These are phyloP conservation scores for Pyrgus malvae DNA, from an alignment of 2,888 invertebrate species.

Conservation along the genomic window DNA sequence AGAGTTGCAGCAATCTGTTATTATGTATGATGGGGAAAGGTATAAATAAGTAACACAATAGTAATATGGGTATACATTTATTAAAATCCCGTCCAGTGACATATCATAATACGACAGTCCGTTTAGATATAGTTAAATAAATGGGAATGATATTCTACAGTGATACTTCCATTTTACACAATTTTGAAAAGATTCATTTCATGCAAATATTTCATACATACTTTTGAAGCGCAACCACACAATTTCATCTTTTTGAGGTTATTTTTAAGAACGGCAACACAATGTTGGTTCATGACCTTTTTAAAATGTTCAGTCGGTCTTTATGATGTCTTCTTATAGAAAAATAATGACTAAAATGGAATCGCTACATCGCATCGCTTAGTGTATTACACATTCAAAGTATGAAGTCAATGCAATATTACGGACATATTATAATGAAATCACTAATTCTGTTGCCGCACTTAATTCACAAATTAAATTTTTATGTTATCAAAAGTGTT, in stretches of 20 bases:
- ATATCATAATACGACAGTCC: constrained; percentile 44
- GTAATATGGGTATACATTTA: constrained; percentile 57
- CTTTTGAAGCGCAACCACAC: constrained; percentile 23
- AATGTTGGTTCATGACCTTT: too few relatives aligned
- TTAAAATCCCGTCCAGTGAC: constrained; percentile 55
- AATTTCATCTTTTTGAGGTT: neutral
- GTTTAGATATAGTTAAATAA: constrained; percentile 37
- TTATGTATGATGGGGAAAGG: neutral
- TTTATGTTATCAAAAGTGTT: constrained; percentile 11
- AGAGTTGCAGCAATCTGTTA: too few relatives aligned
- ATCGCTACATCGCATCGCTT: too few relatives aligned
- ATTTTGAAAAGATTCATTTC: constrained; percentile 12
- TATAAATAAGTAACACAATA: neutral
- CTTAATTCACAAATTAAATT: neutral
- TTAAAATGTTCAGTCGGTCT: too few relatives aligned
- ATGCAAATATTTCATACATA: constrained; percentile 14
- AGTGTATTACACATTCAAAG: too few relatives aligned
- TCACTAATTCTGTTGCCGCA: neutral
- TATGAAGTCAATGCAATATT: too few relatives aligned
- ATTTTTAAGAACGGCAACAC: constrained; percentile 4
- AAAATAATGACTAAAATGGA: too few relatives aligned
- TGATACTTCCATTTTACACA: constrained; percentile 20
- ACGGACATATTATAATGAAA: too few relatives aligned
- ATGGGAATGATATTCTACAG: constrained; percentile 26
- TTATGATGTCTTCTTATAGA: too few relatives aligned